Conservation (phyloP, 2,797 vertebrate species). For the Epinephelus malabaricus region DNA sequence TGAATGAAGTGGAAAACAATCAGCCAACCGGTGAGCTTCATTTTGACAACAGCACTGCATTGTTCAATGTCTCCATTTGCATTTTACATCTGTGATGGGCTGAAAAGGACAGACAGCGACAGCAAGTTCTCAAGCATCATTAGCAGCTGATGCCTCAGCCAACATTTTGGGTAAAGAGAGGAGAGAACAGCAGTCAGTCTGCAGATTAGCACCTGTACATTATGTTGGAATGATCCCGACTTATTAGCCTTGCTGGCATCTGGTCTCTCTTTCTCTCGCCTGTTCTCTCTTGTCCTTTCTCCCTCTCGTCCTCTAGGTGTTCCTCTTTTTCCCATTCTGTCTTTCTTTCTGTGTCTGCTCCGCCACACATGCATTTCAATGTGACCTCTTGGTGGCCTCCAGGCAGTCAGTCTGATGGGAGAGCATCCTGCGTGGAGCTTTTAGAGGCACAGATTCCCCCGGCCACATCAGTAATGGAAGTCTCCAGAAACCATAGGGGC, state of each 20-base stretch:
- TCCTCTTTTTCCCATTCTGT: neutral
- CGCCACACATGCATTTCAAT: slow-evolving; percentile 68
- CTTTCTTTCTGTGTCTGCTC: slow-evolving; percentile 41
- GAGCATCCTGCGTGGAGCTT: slow-evolving; percentile 66
- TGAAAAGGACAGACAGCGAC: slow-evolving; percentile 3
- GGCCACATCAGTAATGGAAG: slow-evolving; percentile 76
- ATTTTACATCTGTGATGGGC: slow-evolving; percentile 13
- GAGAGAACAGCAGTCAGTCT: slow-evolving; percentile 31
- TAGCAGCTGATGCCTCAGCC: slow-evolving; percentile 26
- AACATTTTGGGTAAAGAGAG: slow-evolving; percentile 16
- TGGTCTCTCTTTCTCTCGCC: neutral
- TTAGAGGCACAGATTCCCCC: slow-evolving; percentile 65
- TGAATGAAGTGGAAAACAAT: slow-evolving; percentile 6
- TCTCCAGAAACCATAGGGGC: slow-evolving; percentile 59
- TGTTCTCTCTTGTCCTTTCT: slow-evolving; percentile 18
- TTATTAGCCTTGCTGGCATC: slow-evolving; percentile 43
- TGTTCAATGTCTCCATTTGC: neutral
- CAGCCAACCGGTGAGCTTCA: neutral
- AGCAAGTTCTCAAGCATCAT: slow-evolving; percentile 20
- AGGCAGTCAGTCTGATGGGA: slow-evolving; percentile 64
- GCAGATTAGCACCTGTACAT: slow-evolving; percentile 54
- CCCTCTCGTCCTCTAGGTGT: slow-evolving; percentile 17
- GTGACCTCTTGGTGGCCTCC: slow-evolving; percentile 67
- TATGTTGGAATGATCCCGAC: slow-evolving; percentile 38
- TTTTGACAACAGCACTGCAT: neutral